Conservation (phyloP, 2,113 vertebrate genomes). For the Carollia perspicillata region DNA sequence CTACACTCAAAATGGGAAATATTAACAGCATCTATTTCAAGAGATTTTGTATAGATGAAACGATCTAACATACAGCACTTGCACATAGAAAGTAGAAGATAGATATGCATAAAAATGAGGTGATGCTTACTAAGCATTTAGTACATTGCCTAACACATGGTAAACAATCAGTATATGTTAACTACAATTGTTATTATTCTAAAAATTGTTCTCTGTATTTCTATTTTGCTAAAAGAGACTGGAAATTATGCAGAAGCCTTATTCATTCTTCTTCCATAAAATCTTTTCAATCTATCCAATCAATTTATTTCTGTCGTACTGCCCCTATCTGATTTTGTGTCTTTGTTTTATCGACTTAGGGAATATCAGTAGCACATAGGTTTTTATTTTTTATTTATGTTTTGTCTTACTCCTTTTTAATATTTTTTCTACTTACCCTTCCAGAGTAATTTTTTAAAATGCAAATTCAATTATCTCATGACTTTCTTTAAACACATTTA, state of each 20-base stretch:
- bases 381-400: neutral
- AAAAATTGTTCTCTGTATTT: neutral
- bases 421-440: neutral
- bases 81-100: neutral
- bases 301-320: neutral
- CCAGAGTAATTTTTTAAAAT: neutral
- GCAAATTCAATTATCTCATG: neutral
- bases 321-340: neutral
- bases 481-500: neutral
- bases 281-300: neutral
- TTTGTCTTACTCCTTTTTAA: neutral
- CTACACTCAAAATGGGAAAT: neutral
- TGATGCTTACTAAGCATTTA: neutral
- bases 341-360: neutral
- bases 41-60: neutral
- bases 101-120: neutral
- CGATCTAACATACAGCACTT: neutral
- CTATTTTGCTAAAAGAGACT: slow-evolving; percentile 14
- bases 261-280: neutral
- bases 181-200: neutral
- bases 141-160: neutral
- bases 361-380: neutral
- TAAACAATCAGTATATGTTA: neutral
- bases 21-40: neutral
- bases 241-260: neutral